Conservation (phyloP, 2,888 invertebrate species). For the Coleophora flavipennella region DNA sequence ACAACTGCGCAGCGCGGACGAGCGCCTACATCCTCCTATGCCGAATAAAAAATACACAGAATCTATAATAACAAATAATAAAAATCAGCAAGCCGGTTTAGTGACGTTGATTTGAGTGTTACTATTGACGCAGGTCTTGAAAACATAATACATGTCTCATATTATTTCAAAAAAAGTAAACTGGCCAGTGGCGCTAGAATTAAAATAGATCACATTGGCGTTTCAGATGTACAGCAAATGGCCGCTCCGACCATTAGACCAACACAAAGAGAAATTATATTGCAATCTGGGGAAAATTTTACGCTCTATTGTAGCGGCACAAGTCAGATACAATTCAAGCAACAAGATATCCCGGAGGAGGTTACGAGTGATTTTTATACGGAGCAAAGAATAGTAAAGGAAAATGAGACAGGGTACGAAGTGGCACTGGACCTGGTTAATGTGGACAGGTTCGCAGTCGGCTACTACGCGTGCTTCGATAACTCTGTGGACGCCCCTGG, state of each 20-base stretch:
- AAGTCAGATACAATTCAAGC: slow-evolving; percentile 37
- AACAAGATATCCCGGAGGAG: slow-evolving; percentile 50
- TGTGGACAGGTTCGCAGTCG: slow-evolving; percentile 60
- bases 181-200: not conserved
- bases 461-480: slow-evolving; percentile 72
- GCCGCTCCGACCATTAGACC: slow-evolving; percentile 47
- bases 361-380: slow-evolving; percentile 27
- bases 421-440: slow-evolving; percentile 54
- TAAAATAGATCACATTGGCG: not conserved
- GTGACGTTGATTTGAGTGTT: too few relatives aligned
- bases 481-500: slow-evolving; percentile 34
- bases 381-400: slow-evolving; percentile 20
- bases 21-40: too few relatives aligned
- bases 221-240: slow-evolving; percentile 50
- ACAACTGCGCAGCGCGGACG: too few relatives aligned
- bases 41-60: too few relatives aligned
- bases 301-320: slow-evolving; percentile 48
- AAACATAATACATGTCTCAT: too few relatives aligned
- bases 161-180: not conserved
- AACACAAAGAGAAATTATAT: slow-evolving; percentile 41
- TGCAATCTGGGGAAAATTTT: slow-evolving; percentile 53
- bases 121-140: too few relatives aligned
- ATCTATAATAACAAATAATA: too few relatives aligned
- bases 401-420: slow-evolving; percentile 43
- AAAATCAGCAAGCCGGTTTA: too few relatives aligned